Evolutionary conservation across 2,797 vertebrate genomes (phyloP).

Genomic region (Poecile montanus): DNA sequence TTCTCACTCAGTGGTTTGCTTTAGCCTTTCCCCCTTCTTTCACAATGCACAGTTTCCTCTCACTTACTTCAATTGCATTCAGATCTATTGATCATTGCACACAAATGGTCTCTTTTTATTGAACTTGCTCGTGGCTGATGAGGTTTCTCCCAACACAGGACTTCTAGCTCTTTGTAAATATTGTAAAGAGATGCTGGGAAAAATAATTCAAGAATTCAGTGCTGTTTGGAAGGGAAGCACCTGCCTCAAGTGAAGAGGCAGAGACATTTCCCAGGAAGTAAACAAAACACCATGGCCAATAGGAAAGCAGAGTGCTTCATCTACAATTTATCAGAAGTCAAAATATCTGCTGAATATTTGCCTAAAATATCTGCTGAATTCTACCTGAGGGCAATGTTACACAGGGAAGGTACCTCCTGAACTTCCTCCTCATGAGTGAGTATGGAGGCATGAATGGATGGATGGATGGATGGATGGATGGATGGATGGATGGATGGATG

Average conservation of each 20-base stretch:
- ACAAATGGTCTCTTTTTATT: neutral
- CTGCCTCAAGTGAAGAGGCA: neutral
- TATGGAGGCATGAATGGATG: neutral
- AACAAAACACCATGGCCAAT: neutral
- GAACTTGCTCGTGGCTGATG: neutral
- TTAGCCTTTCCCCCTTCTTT: neutral
- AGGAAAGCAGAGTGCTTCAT: neutral
- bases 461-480: neutral
- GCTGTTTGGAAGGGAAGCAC: neutral
- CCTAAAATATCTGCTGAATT: neutral
- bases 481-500: neutral
- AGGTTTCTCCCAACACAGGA: neutral
- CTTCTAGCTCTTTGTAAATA: neutral
- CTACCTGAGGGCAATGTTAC: neutral
- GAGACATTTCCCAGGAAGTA: neutral
- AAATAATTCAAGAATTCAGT: neutral
- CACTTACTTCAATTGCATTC: neutral
- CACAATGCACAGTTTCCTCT: neutral
- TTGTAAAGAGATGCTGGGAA: neutral
- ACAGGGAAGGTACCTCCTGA: neutral
- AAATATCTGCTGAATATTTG: neutral
- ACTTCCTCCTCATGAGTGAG: neutral
- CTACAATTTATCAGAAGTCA: neutral
- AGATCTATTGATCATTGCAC: neutral
- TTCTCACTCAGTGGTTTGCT: neutral